A percentile compares a stretch with the other conserved stretches of the same genome.
Evolutionary conservation across 2,888 invertebrate species (phyloP).

Genomic region (Himalopsyche anomala): DNA sequence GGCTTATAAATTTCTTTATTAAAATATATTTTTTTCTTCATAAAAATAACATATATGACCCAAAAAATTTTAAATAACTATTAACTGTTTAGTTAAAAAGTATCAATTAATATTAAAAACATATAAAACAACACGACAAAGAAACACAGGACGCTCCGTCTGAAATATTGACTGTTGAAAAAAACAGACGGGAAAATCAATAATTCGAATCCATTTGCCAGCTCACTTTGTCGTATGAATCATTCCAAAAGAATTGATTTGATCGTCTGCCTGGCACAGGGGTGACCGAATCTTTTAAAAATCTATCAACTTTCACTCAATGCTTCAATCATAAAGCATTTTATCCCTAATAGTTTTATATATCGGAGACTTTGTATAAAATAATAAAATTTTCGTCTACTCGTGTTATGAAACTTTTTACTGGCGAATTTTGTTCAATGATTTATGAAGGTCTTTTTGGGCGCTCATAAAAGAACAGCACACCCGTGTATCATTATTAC

Average conservation of each 20-base stretch:
- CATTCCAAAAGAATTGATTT: slow-evolving; percentile 56
- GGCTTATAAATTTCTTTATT: too few relatives aligned
- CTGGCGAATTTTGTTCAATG: too few relatives aligned
- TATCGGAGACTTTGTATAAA: not conserved
- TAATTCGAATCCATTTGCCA: slow-evolving; percentile 54
- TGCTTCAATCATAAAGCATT: not conserved
- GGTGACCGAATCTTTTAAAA: slow-evolving; percentile 6
- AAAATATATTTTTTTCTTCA: too few relatives aligned
- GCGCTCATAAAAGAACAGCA: too few relatives aligned
- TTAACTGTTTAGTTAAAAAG: too few relatives aligned
- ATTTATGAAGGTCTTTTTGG: too few relatives aligned
- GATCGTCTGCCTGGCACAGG: not conserved
- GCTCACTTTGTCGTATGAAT: slow-evolving; percentile 52
- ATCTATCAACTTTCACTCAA: not conserved
- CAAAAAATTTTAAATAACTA: too few relatives aligned
- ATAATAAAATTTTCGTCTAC: not conserved
- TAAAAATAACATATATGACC: too few relatives aligned
- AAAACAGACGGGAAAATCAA: slow-evolving; percentile 49
- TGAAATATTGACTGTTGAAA: slow-evolving; percentile 51
- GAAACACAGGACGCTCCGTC: not conserved
- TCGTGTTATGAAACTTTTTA: too few relatives aligned
- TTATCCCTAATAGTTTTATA: not conserved
- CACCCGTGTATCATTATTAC: too few relatives aligned
- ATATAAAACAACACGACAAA: too few relatives aligned
- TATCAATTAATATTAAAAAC: too few relatives aligned